A percentile compares a stretch with the other conserved stretches of the same genome.
phyloP scores from a whole-genome alignment of 2,113 vertebrate species.

The Corythoichthys intestinalis region DNA sequence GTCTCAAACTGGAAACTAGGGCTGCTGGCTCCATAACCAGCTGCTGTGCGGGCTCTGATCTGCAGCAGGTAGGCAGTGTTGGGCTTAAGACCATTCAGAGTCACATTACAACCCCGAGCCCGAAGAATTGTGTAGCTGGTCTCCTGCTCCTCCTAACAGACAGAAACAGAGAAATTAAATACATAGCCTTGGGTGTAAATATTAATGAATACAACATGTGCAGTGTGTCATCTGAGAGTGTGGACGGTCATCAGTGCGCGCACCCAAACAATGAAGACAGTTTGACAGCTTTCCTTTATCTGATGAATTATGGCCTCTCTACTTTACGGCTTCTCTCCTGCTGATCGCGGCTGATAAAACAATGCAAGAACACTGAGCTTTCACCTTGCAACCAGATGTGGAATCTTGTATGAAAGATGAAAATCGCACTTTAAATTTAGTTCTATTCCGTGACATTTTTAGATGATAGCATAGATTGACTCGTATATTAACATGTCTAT shows the following conservation, averaged over 20 bases:
- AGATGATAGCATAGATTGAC: not conserved
- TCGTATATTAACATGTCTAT: not conserved
- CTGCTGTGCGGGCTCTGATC: slow-evolving; percentile 93
- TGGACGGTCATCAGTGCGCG: slow-evolving; percentile 1
- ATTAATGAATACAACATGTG: slow-evolving; percentile 1
- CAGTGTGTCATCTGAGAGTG: not conserved
- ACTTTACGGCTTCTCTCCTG: slow-evolving; percentile 69
- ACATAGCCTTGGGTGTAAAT: not conserved
- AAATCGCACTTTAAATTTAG: not conserved
- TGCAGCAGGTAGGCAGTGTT: slow-evolving; percentile 93
- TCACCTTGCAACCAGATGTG: slow-evolving; percentile 76
- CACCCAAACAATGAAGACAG: slow-evolving; percentile 23
- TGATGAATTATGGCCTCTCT: slow-evolving; percentile 64
- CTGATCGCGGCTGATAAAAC: slow-evolving; percentile 65
- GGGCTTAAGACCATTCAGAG: slow-evolving; percentile 90
- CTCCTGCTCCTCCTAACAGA: slow-evolving; percentile 94
- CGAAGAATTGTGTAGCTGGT: slow-evolving; percentile 97
- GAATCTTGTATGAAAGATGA: not conserved
- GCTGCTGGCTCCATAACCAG: slow-evolving; percentile 91
- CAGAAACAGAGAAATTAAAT: not conserved
- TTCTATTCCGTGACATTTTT: not conserved
- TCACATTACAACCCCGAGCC: slow-evolving; percentile 89
- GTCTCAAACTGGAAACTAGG: slow-evolving; percentile 97
- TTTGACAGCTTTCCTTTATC: slow-evolving; percentile 43
- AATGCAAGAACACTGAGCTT: slow-evolving; percentile 52